Conservation (phyloP, 2,113 vertebrate species). For the Hypanus sabinus region DNA sequence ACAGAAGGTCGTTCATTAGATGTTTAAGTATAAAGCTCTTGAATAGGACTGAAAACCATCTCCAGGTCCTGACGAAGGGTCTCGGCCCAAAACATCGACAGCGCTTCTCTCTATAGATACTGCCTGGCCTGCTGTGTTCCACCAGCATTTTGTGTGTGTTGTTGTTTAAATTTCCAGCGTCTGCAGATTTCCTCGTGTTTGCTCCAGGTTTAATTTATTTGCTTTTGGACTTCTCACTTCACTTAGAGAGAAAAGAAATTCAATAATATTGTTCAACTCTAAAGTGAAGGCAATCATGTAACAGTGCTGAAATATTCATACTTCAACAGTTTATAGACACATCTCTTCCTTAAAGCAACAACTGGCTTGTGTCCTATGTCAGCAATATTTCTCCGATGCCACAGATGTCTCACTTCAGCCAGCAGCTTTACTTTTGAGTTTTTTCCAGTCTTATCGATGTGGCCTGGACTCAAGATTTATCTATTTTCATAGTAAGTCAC, state of each 20-base stretch:
- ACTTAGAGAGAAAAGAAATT: not conserved
- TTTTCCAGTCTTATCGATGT: not conserved
- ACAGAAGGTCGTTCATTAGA: not conserved
- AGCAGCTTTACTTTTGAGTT: not conserved
- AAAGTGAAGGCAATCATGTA: not conserved
- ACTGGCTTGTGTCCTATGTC: not conserved
- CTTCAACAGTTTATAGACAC: not conserved
- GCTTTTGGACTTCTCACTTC: not conserved
- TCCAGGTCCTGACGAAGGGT: too few relatives aligned
- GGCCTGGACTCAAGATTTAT: slow-evolving; percentile 4
- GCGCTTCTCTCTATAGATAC: too few relatives aligned
- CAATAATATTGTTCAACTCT: not conserved
- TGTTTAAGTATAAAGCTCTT: not conserved
- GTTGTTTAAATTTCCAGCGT: too few relatives aligned
- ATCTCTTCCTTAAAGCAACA: not conserved
- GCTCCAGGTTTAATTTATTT: not conserved
- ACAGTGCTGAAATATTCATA: not conserved
- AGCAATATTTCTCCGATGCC: slow-evolving; percentile 7
- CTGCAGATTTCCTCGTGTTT: too few relatives aligned
- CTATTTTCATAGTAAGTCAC: not conserved
- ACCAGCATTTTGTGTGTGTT: too few relatives aligned
- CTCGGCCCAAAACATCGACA: too few relatives aligned
- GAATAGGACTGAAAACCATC: not conserved
- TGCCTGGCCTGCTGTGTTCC: too few relatives aligned
- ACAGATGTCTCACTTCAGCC: not conserved